These are phyloP conservation scores for Pseudococcus viburni DNA, from an alignment of 2,888 invertebrate species.

Conservation along the genomic window DNA sequence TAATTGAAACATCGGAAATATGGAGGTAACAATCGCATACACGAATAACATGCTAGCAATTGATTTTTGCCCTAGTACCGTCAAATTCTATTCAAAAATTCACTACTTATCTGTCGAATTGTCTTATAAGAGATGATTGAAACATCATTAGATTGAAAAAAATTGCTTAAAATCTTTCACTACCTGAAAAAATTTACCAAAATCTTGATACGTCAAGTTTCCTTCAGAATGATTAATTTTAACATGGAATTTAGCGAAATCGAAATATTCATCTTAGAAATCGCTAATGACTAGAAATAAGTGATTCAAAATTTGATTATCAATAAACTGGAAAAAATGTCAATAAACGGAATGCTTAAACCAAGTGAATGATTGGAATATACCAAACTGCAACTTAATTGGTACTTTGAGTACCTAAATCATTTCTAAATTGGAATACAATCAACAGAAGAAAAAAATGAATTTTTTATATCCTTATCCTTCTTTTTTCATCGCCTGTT, in stretches of 20 bases:
- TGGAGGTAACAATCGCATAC: background rate
- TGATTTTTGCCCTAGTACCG: background rate
- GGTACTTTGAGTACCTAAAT: background rate
- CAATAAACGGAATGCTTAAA: background rate
- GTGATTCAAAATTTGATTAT: background rate
- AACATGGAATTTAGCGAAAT: background rate
- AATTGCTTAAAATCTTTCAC: background rate
- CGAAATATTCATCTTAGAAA: background rate
- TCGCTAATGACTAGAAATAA: slow-evolving; percentile 20
- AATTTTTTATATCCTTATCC: background rate
- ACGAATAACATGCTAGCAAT: background rate
- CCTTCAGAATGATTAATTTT: too few species aligned
- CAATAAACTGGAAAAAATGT: background rate
- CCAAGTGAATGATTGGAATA: background rate
- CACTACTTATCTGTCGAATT: background rate
- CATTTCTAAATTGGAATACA: background rate
- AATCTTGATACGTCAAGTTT: too few species aligned
- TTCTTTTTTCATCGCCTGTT: slow-evolving; percentile 68
- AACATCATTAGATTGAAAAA: background rate
- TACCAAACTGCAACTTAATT: background rate
- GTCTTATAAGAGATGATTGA: too few species aligned
- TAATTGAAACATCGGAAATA: background rate
- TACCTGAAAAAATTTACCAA: too few species aligned
- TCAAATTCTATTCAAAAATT: background rate
- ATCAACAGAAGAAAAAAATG: background rate